phyloP scores from a whole-genome alignment of 2,797 vertebrate species.

The Orestias chungarensis region DNA sequence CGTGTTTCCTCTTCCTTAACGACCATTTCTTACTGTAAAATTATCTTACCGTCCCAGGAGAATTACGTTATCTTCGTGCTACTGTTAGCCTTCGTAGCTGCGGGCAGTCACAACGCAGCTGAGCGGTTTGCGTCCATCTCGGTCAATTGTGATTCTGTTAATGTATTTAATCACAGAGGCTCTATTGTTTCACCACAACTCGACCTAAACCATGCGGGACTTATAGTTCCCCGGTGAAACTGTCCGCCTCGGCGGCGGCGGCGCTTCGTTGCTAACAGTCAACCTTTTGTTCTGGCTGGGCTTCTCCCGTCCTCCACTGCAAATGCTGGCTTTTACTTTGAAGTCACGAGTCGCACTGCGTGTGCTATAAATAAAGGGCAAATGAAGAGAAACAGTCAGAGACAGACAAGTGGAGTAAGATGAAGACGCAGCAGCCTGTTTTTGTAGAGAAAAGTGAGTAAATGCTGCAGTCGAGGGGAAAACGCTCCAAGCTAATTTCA shows the following conservation, averaged over 20 bases:
- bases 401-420: neutral
- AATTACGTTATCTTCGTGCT: constrained; percentile 66
- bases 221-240: no score
- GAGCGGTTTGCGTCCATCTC: neutral
- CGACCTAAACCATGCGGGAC: no score
- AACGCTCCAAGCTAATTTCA: neutral
- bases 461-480: constrained; percentile 1
- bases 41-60: constrained; percentile 67
- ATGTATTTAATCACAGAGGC: no score
- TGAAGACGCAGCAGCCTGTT: constrained; percentile 11
- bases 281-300: constrained; percentile 73
- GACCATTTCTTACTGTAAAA: neutral
- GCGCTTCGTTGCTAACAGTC: constrained; percentile 74
- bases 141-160: neutral
- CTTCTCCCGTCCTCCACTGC: constrained; percentile 19
- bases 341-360: neutral
- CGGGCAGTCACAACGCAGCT: constrained; percentile 35
- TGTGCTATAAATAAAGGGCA: neutral
- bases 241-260: constrained; percentile 56
- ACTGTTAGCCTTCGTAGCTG: constrained; percentile 67
- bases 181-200: no score
- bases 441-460: neutral
- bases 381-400: neutral
- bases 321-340: neutral
- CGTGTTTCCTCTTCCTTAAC: no score